phyloP scores from a whole-genome alignment of 2,113 vertebrate species.

The Otus sunia region DNA sequence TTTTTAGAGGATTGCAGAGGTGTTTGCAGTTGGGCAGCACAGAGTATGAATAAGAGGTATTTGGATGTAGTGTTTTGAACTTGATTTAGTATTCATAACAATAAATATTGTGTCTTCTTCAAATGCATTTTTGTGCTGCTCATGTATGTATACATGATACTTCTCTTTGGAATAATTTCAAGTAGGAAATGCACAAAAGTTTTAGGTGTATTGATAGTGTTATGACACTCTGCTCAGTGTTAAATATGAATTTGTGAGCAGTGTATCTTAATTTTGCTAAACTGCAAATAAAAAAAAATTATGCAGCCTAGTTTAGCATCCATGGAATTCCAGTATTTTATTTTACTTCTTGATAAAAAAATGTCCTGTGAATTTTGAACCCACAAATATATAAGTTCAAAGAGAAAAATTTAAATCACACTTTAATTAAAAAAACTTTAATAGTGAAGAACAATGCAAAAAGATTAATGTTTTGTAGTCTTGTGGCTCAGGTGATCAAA shows the following conservation, averaged over 20 bases:
- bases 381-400: neutral
- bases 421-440: neutral
- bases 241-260: neutral
- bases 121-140: conserved; percentile 6
- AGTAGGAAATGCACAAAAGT: conserved; percentile 20
- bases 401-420: neutral
- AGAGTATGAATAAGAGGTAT: neutral
- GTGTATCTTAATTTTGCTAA: conserved; percentile 35
- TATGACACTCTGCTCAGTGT: neutral
- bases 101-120: neutral
- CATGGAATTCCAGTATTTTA: conserved; percentile 24
- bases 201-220: neutral
- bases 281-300: neutral
- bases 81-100: neutral
- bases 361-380: neutral
- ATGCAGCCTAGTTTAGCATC: neutral
- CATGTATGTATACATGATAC: neutral
- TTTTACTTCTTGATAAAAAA: conserved; percentile 10
- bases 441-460: neutral
- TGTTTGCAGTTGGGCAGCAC: neutral
- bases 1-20: neutral
- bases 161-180: neutral
- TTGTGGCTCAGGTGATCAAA: neutral
- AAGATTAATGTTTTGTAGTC: neutral
- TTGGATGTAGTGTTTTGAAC: neutral